These are phyloP conservation scores for Cyphomyrus plagiostoma DNA, from an alignment of 2,113 vertebrate genomes.

Conservation along the genomic window DNA sequence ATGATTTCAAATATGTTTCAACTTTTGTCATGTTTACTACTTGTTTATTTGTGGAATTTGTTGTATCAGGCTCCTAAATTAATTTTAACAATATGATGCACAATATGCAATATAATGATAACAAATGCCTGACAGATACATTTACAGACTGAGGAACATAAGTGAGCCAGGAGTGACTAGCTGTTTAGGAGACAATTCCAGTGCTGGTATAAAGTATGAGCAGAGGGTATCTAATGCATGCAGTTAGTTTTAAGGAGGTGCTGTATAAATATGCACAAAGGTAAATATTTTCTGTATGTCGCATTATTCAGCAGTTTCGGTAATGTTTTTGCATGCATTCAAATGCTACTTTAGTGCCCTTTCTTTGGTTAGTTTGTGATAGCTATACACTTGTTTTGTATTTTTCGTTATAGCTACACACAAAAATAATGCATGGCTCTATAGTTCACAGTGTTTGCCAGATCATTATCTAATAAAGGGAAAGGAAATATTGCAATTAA, in stretches of 20 bases:
- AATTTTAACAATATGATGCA: neutral
- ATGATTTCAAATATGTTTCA: neutral
- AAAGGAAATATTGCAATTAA: neutral
- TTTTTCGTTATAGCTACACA: neutral
- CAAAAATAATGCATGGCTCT: neutral
- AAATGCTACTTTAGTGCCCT: neutral
- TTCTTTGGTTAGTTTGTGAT: neutral
- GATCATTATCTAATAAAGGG: neutral
- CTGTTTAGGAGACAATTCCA: neutral
- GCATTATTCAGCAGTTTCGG: neutral
- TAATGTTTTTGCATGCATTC: neutral
- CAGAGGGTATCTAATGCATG: neutral
- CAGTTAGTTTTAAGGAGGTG: neutral
- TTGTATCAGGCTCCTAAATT: neutral
- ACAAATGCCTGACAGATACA: neutral
- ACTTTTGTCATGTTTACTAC: neutral
- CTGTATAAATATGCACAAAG: neutral
- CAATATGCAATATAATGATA: neutral
- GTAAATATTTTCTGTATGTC: neutral
- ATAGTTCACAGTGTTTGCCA: neutral
- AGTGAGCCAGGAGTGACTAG: neutral
- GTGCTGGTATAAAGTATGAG: neutral
- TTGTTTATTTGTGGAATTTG: neutral
- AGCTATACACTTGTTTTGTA: neutral
- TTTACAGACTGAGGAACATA: neutral